Conservation (phyloP, 1,140 invertebrate genomes). For the Neotoxoptera formosana region DNA sequence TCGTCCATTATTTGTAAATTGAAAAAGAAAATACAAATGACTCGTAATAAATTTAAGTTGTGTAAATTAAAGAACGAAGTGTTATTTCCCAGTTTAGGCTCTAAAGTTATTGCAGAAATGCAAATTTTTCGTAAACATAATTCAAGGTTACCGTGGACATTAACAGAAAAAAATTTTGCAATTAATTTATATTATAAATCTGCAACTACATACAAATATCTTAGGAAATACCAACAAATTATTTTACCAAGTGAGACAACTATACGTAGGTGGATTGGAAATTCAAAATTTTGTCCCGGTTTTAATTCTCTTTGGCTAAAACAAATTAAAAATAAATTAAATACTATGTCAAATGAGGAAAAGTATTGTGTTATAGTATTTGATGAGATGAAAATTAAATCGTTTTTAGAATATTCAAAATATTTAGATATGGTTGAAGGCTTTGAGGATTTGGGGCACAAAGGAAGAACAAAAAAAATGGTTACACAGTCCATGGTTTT, state of each 20-base stretch:
- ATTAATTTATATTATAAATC: constrained; percentile 35
- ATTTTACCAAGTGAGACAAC: constrained; percentile 22
- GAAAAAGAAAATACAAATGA: not conserved
- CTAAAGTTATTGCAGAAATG: constrained; percentile 10
- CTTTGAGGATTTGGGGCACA: constrained; percentile 25
- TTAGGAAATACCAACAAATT: constrained; percentile 6
- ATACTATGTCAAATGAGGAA: not conserved
- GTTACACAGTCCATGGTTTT: constrained; percentile 23
- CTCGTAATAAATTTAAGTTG: not conserved
- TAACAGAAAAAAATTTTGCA: not conserved
- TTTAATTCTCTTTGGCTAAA: constrained; percentile 7
- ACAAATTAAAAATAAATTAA: constrained; percentile 29
- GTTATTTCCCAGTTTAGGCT: not conserved
- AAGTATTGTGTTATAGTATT: constrained; percentile 6
- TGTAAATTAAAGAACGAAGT: not conserved
- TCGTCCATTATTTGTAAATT: not conserved
- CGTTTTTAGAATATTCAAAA: constrained; percentile 32
- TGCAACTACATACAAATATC: constrained; percentile 16
- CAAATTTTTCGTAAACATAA: constrained; percentile 31
- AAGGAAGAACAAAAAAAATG: not conserved
- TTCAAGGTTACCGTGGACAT: not conserved
- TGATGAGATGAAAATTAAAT: constrained; percentile 47
- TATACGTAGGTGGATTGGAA: constrained; percentile 9
- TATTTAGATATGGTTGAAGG: constrained; percentile 25
- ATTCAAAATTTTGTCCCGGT: constrained; percentile 24